Evolutionary conservation across 2,797 vertebrate genomes (phyloP).

Genomic region (Erithacus rubecula): DNA sequence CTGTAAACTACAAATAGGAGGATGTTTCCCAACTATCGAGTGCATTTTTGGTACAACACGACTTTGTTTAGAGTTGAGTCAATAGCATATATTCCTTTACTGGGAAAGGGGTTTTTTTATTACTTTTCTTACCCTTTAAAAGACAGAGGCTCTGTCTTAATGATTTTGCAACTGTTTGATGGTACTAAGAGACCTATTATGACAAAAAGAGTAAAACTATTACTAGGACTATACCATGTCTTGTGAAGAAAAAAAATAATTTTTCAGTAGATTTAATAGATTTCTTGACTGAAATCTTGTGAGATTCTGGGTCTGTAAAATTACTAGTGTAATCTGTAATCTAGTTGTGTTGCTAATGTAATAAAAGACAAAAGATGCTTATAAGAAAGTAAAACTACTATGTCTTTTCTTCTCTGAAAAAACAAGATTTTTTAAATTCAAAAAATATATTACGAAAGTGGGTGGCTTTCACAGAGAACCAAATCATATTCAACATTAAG

Average conservation of each 20-base stretch:
- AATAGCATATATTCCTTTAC: neutral
- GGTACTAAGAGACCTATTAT: neutral
- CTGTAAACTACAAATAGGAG: neutral
- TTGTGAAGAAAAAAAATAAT: neutral
- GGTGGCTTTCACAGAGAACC: neutral
- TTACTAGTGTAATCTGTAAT: neutral
- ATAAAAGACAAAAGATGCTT: accelerated
- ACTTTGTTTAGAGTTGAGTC: neutral
- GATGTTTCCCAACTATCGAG: neutral
- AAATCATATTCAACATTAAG: neutral
- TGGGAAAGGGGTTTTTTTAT: neutral
- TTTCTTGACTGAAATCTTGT: neutral
- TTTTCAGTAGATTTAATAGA: neutral
- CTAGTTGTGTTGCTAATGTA: neutral
- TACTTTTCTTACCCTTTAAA: neutral
- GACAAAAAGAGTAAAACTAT: neutral
- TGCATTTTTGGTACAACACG: neutral
- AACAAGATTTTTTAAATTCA: accelerated
- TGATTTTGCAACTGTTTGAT: neutral
- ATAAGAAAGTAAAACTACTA: neutral
- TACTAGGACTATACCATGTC: neutral
- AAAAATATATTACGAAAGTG: neutral
- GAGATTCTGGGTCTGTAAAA: neutral
- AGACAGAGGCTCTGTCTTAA: neutral
- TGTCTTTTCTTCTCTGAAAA: neutral